Evolutionary conservation across 2,888 invertebrate genomes (phyloP).

Genomic region (Metacarcinus magister): DNA sequence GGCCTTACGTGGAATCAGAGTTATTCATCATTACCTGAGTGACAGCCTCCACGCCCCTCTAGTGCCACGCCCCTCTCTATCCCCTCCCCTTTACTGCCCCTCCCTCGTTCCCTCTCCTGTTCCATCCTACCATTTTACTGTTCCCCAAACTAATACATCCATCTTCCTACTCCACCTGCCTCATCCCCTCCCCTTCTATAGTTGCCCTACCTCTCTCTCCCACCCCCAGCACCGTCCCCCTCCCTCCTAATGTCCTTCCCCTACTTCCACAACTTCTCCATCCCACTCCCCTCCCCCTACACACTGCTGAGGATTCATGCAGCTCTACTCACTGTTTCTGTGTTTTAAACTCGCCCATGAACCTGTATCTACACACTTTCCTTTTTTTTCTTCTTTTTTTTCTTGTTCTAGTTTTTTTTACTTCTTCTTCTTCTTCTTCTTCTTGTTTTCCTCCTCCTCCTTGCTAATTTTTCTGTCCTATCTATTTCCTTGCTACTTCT

Average conservation of each 20-base stretch:
- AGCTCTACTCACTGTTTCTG: too few relatives aligned
- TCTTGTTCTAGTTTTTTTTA: not conserved
- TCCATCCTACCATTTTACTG: not conserved
- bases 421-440: not conserved
- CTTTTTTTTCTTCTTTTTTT: not conserved
- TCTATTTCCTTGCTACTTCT: not conserved
- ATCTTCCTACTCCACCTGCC: too few relatives aligned
- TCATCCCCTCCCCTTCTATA: too few relatives aligned
- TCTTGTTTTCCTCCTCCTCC: not conserved
- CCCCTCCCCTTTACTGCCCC: not conserved
- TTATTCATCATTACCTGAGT: constrained; percentile 36
- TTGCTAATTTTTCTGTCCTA: not conserved
- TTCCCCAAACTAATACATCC: too few relatives aligned
- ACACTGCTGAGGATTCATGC: too few relatives aligned
- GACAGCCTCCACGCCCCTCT: constrained; percentile 10
- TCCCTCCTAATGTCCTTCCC: not conserved
- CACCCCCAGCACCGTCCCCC: not conserved
- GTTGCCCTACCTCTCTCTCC: too few relatives aligned
- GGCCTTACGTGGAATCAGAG: not conserved
- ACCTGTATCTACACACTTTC: too few relatives aligned
- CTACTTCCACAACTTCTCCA: not conserved
- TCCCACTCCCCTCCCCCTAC: too few relatives aligned
- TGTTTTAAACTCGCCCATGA: too few relatives aligned
- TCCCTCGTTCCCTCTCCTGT: not conserved
- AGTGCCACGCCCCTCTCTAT: not conserved